Evolutionary conservation across 1,140 invertebrate genomes (phyloP), one percentile per base, ranked within the genome.

Genomic region (Pseudachorutes palmiensis): DNA sequence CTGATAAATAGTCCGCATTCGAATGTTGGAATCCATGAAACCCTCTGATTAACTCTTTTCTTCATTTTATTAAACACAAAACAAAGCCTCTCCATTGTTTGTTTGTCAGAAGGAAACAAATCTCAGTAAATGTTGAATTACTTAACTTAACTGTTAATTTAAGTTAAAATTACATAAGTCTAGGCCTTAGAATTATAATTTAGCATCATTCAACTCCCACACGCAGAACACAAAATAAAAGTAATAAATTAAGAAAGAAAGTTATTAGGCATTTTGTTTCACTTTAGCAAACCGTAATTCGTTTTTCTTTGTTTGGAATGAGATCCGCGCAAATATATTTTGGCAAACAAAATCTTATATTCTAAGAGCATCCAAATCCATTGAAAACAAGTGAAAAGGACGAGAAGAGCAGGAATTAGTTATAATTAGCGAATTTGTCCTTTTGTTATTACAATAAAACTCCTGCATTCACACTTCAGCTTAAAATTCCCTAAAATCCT

Each of bases 111-210:
- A 26, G 51, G 24, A 55, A 55, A 55, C 9, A 55, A 55, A 55
- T 55, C 51, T 55, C 51, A 55, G 51, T 55, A 55, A 45, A 55
- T 55, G 24, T 55, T 55, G 12, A 45, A 45, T 45, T 12, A 45
- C 19, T 45, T 12, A 19, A 9, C 36, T 19, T 45, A 45, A 45
- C 36, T 45, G 19, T 45, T 45, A 45, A 45, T 45, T 45, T 12
- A 45, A 45, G 36, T 45, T 12, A 45, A 45, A 45, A 12, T 45
- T 12, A 45, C 36, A 9, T 45, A 45, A 45, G 9, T 45, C 36
- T 45, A 45, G 36, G n/a, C n/a, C n/a, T n/a, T n/a, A n/a, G n/a
- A n/a, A n/a, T n/a, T n/a, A n/a, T n/a, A n/a, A n/a, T n/a, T n/a
- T n/a, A n/a, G n/a, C n/a, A n/a, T n/a, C n/a, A n/a, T n/a, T n/a